Evolutionary conservation across 2,113 vertebrate genomes (phyloP), one percentile per base, ranked within the genome.

Genomic region (Gnathochromis pfefferi): DNA sequence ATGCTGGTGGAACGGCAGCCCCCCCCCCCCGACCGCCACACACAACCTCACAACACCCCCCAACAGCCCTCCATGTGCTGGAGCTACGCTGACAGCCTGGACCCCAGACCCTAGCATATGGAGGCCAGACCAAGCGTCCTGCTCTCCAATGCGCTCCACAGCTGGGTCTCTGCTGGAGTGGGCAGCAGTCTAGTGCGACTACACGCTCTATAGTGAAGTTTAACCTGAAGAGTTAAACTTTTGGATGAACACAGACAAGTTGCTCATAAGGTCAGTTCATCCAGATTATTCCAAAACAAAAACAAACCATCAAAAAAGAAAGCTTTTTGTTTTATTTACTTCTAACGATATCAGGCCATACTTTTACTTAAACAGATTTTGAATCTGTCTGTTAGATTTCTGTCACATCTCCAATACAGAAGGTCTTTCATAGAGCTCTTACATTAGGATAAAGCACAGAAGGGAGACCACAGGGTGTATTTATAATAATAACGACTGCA

Each of bases 91-190:
- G 91, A 91, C 94, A 96, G 94, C 88, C 94, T 95, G 95, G 92
- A 93, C 93, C 93, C 88, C 93, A 94, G 90, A 94, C 95, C 91
- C 86, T 88, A 91, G 93, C 96, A 96, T 96, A 96, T 95, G 95
- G 95, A 93, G 91, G 91, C 91, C 94, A 95, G 93, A 93, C 92
- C 91, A 90, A 79, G n/a, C 90, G 81, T 87, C 83, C 92, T 90
- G 90, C 85, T 89, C 81, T 88, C 79, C 83, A 91, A 81, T 93
- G 93, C 90, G 91, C 84, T 90, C 92, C 94, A 87, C 95, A 96
- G 95, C 94, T 95, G 95, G 93, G 84, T 70, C 45, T 86, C 94
- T 91, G 89, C 87, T 91, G 90, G 85, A 93, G 84, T 73, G 85
- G 90, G 33, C 91, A 90, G 83, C 54, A 31, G 79, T 89, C 65